Evolutionary conservation across 2,888 invertebrate genomes (phyloP).

Genomic region (Malthinus seriepunctatus): DNA sequence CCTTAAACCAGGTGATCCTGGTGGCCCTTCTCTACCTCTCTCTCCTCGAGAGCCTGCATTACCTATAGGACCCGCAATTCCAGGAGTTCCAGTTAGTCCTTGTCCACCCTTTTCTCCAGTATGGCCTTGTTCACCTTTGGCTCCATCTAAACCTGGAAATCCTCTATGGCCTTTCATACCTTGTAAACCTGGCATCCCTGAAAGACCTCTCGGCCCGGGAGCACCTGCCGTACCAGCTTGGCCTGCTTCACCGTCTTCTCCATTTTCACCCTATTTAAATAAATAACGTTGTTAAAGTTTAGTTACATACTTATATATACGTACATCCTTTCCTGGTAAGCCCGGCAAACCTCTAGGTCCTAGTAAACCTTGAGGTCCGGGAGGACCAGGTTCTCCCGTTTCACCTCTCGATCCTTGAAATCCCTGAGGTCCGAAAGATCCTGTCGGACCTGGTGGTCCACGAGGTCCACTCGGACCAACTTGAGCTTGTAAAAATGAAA

Average conservation of each 20-base stretch:
- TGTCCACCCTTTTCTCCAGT: conserved; percentile 75
- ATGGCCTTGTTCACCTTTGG: conserved; percentile 79
- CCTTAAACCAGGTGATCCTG: conserved; percentile 75
- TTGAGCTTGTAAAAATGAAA: conserved; percentile 78
- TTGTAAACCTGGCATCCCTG: conserved; percentile 78
- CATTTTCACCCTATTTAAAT: conserved; percentile 66
- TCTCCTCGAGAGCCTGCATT: conserved; percentile 81
- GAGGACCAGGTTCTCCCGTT: conserved; percentile 73
- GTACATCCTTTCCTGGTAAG: conserved; percentile 75
- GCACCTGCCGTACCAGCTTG: conserved; percentile 72
- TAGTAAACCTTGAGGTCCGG: conserved; percentile 62
- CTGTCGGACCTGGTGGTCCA: conserved; percentile 72
- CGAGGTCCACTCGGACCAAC: conserved; percentile 80
- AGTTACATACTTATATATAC: conserved; percentile 31
- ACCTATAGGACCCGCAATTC: conserved; percentile 72
- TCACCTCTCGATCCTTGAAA: conserved; percentile 84
- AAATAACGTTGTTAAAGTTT: background rate
- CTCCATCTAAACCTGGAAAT: conserved; percentile 76
- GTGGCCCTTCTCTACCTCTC: conserved; percentile 80
- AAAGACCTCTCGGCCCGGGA: conserved; percentile 71
- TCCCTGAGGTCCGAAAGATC: conserved; percentile 73
- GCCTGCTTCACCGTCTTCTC: conserved; percentile 82
- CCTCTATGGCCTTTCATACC: conserved; percentile 85
- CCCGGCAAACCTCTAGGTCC: conserved; percentile 72
- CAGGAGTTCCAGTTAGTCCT: conserved; percentile 71